Base-by-base conservation (phyloP, 23 tunicate species). In the Aplidium turbinatum region DNA sequence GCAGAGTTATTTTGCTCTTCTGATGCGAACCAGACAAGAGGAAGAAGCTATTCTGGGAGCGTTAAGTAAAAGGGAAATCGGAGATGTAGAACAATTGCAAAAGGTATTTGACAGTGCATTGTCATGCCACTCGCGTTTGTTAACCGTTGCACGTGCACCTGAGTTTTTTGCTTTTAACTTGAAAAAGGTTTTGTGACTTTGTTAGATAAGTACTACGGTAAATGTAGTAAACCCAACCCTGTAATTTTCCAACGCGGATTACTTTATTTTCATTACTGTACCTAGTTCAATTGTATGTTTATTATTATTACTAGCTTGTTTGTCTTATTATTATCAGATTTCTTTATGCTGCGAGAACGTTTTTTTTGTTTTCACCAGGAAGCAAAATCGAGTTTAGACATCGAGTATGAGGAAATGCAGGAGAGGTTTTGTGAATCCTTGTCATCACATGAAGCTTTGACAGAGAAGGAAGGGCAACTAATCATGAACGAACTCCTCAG, bases 361-460 rank as follows among this genome's bases (percentile, higher is more conserved):
- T 42, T 42, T 11, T 42, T 42, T 42, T 11, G 16, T 55, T 22
- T 55, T 55, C 13, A 29, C 6, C 7, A 70, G 76, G 26, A 70
- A 70, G 58, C 76, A 7, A 70, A 47, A 30, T 16, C 16, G 18
- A 70, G 19, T 5, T 25, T 70, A n/a, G 38, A 47, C 24, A 4
- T 24, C 4, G 58, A 22, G 19, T 70, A 5, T 47, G 76, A 28
- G 30, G 58, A 70, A 24, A 70, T 48, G 38, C 57, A 47, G 36
- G 76, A 70, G 28, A 47, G 29, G 13, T 47, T 70, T 4, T 70
- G 76, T 47, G 58, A 70, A 4, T 27, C 57, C 16, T 35, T 70
- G 9, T 29, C 25, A 9, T 18, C 19, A 3, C 16, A 47, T 47
- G 58, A 47, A 47, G n/a, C 27, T 29, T 45, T 70, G 18, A 47